Evolutionary conservation across 2,888 invertebrate species (phyloP).

Genomic region (Megamerina dolium): DNA sequence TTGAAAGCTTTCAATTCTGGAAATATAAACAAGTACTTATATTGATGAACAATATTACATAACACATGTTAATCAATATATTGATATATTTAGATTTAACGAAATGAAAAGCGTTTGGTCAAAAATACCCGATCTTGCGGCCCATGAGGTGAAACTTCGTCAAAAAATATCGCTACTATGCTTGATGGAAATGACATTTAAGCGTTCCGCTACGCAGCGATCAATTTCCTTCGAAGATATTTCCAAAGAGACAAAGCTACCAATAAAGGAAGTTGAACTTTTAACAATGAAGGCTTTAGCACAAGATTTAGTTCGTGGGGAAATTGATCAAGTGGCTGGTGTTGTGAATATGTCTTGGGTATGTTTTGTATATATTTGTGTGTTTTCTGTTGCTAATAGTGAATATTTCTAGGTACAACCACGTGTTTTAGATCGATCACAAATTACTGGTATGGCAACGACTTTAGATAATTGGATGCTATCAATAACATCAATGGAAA

Average conservation of each 20-base stretch:
- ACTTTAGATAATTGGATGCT: constrained; percentile 49
- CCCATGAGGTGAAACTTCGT: constrained; percentile 72
- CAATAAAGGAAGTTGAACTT: constrained; percentile 82
- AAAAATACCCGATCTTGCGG: constrained; percentile 74
- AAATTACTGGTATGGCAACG: constrained; percentile 47
- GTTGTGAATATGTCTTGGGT: constrained; percentile 69
- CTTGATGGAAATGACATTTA: constrained; percentile 97
- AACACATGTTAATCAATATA: not conserved
- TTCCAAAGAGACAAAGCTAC: constrained; percentile 75
- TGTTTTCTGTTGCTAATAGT: not conserved
- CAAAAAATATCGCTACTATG: constrained; percentile 94
- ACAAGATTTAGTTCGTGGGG: constrained; percentile 86
- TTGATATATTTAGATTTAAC: constrained; percentile 53
- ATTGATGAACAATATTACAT: not conserved
- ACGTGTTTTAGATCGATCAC: constrained; percentile 58
- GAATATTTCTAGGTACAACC: constrained; percentile 56
- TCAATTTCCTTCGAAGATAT: constrained; percentile 88
- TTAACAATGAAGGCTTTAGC: constrained; percentile 97
- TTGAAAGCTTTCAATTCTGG: constrained; percentile 82
- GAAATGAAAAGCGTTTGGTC: constrained; percentile 63
- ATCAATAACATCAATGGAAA: constrained; percentile 48
- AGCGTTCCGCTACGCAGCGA: constrained; percentile 79
- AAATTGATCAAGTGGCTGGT: constrained; percentile 82
- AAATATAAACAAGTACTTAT: constrained; percentile 61
- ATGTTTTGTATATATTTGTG: constrained; percentile 6